Evolutionary conservation across 1,140 invertebrate genomes (phyloP).

Genomic region (Heliconius congener): DNA sequence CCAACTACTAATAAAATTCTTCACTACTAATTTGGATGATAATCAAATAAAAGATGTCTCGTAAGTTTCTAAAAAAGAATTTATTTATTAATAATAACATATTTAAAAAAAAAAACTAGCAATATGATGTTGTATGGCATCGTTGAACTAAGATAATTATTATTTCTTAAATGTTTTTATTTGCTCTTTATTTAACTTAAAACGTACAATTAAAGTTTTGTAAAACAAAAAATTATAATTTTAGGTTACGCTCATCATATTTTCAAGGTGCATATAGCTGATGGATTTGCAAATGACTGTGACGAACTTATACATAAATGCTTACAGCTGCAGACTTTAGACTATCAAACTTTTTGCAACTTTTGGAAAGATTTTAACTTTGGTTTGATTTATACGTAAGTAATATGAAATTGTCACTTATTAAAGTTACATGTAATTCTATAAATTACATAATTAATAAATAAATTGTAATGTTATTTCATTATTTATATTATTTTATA

Average conservation of each 20-base stretch:
- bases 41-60: background rate
- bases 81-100: no score
- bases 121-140: background rate
- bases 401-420: conserved; percentile 8
- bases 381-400: conserved; percentile 57
- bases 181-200: background rate
- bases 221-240: conserved; percentile 17
- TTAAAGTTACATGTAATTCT: no score
- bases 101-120: background rate
- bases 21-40: background rate
- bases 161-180: background rate
- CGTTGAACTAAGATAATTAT: background rate
- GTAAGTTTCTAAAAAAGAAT: background rate
- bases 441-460: no score
- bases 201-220: no score
- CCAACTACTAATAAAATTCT: background rate
- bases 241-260: conserved; percentile 40
- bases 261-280: conserved; percentile 57
- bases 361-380: conserved; percentile 68
- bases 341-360: conserved; percentile 55
- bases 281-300: conserved; percentile 65
- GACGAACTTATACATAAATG: conserved; percentile 60
- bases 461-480: no score
- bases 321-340: conserved; percentile 42
- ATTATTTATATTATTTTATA: no score